Evolutionary conservation across 92 coral and sea anemone species (phyloP).

Genomic region (Porites evermanni): DNA sequence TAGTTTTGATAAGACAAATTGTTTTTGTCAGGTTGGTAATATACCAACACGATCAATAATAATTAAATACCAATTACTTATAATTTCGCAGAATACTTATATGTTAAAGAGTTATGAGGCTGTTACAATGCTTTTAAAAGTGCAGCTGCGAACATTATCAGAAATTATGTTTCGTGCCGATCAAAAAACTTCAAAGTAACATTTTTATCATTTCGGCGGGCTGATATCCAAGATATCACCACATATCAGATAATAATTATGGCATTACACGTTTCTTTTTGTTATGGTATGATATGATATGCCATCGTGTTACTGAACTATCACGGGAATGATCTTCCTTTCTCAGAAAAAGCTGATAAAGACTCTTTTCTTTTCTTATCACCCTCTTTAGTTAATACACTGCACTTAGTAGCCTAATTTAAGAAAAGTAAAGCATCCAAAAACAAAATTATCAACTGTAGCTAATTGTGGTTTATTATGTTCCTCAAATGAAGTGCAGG

Average conservation of each 20-base stretch:
- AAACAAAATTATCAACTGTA: no score
- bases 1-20: background rate
- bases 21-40: background rate
- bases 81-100: background rate
- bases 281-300: background rate
- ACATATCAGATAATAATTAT: conserved; percentile 35
- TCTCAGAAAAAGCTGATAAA: background rate
- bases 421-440: background rate
- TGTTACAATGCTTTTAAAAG: background rate
- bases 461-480: background rate
- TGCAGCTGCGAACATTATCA: conserved; percentile 15
- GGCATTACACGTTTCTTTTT: background rate
- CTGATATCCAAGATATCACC: background rate
- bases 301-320: conserved; percentile 13
- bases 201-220: background rate
- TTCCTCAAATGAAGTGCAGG: background rate
- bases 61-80: background rate
- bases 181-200: background rate
- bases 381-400: conserved; percentile 1
- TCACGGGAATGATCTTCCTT: conserved; percentile 1
- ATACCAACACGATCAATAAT: background rate
- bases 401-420: conserved; percentile 13
- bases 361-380: conserved; percentile 10
- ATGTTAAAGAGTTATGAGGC: background rate
- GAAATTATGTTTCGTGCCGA: conserved; percentile 20